Base-by-base conservation (phyloP, 2,797 vertebrate genomes). In the Scarus forsteni region DNA sequence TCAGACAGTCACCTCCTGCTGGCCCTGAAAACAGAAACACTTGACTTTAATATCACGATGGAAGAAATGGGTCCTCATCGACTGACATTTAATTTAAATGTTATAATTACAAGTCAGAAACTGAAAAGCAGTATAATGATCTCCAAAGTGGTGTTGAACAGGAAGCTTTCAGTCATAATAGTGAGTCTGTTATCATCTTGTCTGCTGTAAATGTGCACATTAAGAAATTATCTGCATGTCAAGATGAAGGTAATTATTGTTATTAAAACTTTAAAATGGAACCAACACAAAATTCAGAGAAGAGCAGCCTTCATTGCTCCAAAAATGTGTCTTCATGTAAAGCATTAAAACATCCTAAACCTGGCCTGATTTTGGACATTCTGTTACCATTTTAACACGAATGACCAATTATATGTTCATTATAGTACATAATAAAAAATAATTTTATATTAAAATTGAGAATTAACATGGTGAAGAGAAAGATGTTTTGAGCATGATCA, bases 1-100 rank as follows among this genome's bases (percentile, higher is more conserved):
- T 96, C 96, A 93, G 87, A 90, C 93, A 95, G 90, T 85, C 82
- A 92, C 93, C 94, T 92, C 84, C 80, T 78, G 43, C 76, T 84
- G 90, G 86, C 91, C 93, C 93, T 94, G 66, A 52, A 81, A 56
- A 45, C 8, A 77, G 9, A 79, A 34, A 70, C 2, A 66, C 42
- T 13, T 13, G 1, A 11, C 3, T 72, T 81, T 16, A 65, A 34
- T 48, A 36, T 40, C 10, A 66, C 16, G 7, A 16, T 42, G 9
- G 44, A 4, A 42, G 2, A 36, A 3, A 8, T 11, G 7, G 51
- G 8, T 10, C 1, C 2, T 10, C 12, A 19, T 12, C 19, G 36
- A 49, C 50, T 61, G 53, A 63, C 60, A 27, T 36, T 35, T 46
- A 39, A 50, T 50, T 71, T 55, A 51, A 16, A 69, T 55, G 52